A percentile compares a stretch with the other conserved stretches of the same genome.
These are phyloP conservation scores for Pipistrellus pygmaeus DNA, from an alignment of 2,797 vertebrate genomes.

Conservation along the genomic window DNA sequence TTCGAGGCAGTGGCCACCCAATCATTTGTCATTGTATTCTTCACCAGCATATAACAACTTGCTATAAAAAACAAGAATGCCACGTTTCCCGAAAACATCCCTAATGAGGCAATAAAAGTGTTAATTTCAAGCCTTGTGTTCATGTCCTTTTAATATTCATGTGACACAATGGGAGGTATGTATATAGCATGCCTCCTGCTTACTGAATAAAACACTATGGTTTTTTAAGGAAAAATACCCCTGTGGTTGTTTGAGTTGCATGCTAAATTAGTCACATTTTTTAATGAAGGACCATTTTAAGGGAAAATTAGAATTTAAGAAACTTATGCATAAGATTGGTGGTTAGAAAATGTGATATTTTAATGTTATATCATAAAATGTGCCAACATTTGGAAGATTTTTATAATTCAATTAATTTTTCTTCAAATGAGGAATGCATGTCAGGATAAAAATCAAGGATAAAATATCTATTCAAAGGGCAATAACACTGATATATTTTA, in stretches of 20 bases:
- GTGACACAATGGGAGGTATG: background rate
- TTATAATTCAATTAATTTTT: constrained; percentile 17
- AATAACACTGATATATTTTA: background rate
- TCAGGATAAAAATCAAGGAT: background rate
- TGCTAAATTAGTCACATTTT: constrained; percentile 47
- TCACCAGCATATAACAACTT: background rate
- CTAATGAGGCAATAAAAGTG: background rate
- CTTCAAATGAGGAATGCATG: background rate
- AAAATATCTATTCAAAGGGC: constrained; percentile 29
- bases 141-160: background rate
- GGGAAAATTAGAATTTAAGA: constrained; percentile 60
- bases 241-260: background rate
- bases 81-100: background rate
- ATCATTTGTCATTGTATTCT: background rate
- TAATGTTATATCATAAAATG: constrained; percentile 16
- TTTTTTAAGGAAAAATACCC: constrained; percentile 5
- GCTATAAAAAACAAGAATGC: background rate
- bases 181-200: background rate
- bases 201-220: background rate
- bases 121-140: background rate
- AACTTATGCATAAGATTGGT: background rate
- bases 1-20: background rate
- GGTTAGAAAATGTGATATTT: constrained; percentile 35
- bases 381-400: constrained; percentile 46
- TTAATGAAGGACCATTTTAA: constrained; percentile 9